Conservation (phyloP, 1,140 invertebrate genomes). For the Brachionus paranguensis region DNA sequence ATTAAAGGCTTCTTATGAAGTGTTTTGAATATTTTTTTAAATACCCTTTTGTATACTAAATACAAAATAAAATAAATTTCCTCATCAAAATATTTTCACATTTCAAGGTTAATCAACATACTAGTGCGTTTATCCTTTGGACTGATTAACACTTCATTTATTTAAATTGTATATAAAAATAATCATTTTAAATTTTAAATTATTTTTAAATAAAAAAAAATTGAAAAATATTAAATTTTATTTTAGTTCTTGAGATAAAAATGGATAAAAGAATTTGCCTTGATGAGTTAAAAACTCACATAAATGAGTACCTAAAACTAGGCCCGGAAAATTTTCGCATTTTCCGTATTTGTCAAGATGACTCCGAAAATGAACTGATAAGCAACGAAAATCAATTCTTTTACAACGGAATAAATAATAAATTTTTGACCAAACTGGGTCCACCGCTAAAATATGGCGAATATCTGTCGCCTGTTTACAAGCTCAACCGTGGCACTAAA, state of each 20-base stretch:
- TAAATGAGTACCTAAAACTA: constrained; percentile 2
- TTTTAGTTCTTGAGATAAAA: constrained; percentile 21
- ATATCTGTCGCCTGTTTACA: background rate
- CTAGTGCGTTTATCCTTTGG: too few relatives aligned
- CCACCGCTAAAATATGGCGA: constrained; percentile 18
- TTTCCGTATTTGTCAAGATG: background rate
- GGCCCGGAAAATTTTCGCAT: constrained; percentile 4
- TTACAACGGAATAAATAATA: background rate
- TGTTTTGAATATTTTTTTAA: too few relatives aligned
- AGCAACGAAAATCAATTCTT: constrained; percentile 16
- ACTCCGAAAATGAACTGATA: background rate
- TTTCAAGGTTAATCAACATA: too few relatives aligned
- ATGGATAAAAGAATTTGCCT: constrained; percentile 32
- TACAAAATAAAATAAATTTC: too few relatives aligned
- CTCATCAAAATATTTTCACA: too few relatives aligned
- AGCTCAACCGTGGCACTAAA: background rate
- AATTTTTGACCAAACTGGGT: constrained; percentile 18
- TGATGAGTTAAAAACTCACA: background rate
- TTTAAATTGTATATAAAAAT: background rate
- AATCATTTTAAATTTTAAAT: too few relatives aligned
- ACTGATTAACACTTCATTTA: too few relatives aligned
- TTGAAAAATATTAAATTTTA: too few relatives aligned
- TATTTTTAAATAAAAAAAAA: too few relatives aligned
- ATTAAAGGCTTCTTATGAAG: too few relatives aligned
- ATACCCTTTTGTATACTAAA: too few relatives aligned